Evolutionary conservation across 2,797 vertebrate species (phyloP).

Genomic region (Artibeus lituratus): DNA sequence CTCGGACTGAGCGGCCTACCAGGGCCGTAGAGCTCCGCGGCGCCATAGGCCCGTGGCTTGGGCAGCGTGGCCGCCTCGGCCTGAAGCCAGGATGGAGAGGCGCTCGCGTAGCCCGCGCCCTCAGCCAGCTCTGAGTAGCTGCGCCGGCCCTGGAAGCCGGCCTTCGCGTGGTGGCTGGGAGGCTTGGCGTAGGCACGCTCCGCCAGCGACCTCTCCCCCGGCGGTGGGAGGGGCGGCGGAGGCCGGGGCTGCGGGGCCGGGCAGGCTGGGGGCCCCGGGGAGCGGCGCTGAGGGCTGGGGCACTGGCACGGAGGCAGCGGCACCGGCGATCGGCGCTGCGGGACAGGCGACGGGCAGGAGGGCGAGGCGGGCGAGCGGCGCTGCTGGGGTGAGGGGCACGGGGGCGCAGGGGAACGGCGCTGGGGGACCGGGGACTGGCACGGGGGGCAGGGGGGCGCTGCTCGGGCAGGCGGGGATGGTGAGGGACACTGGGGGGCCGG

Average conservation of each 20-base stretch:
- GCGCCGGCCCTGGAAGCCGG: slow-evolving; percentile 95
- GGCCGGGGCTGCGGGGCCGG: slow-evolving; percentile 87
- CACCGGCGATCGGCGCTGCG: slow-evolving; percentile 90
- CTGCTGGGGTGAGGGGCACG: slow-evolving; percentile 88
- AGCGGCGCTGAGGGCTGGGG: slow-evolving; percentile 83
- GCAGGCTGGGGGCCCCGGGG: slow-evolving; percentile 82
- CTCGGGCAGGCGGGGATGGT: slow-evolving; percentile 80
- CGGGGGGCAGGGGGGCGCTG: slow-evolving; percentile 81
- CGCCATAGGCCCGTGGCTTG: slow-evolving; percentile 92
- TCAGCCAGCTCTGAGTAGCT: slow-evolving; percentile 96
- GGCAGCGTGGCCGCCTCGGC: slow-evolving; percentile 92
- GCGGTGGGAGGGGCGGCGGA: slow-evolving; percentile 86
- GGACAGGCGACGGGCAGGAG: slow-evolving; percentile 82
- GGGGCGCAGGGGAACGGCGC: slow-evolving; percentile 85
- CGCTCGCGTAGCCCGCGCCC: slow-evolving; percentile 87
- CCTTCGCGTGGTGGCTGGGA: slow-evolving; percentile 91
- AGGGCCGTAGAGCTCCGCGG: slow-evolving; percentile 84
- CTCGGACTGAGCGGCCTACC: slow-evolving; percentile 82
- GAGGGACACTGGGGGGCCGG: slow-evolving; percentile 83
- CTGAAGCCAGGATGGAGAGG: slow-evolving; percentile 89
- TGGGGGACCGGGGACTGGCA: slow-evolving; percentile 87
- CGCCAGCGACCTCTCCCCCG: slow-evolving; percentile 85
- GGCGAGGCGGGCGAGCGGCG: slow-evolving; percentile 87
- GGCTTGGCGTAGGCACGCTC: slow-evolving; percentile 92
- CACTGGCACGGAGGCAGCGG: slow-evolving; percentile 83